Evolutionary conservation across 2,888 invertebrate genomes (phyloP).

Genomic region (Antitype chi): DNA sequence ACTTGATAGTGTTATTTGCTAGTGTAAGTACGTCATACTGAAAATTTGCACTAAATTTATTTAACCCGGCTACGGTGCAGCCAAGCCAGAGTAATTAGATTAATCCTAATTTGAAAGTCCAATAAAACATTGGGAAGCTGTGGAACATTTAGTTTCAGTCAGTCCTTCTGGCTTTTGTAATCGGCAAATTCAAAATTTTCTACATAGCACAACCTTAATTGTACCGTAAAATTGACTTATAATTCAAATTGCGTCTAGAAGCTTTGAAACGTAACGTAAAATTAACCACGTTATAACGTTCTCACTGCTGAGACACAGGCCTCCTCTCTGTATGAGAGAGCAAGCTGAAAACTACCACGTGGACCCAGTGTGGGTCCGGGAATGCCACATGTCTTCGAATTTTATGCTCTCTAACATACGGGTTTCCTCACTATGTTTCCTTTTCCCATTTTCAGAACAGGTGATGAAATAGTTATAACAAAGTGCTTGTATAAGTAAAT

Average conservation of each 20-base stretch:
- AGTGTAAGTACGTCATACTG: not conserved
- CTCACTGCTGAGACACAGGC: too few species aligned
- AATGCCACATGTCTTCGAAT: not conserved
- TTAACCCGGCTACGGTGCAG: not conserved
- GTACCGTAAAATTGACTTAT: not conserved
- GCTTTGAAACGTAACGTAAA: too few species aligned
- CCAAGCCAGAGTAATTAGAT: not conserved
- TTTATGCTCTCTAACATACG: not conserved
- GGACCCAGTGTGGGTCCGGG: not conserved
- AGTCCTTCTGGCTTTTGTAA: not conserved
- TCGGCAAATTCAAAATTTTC: not conserved
- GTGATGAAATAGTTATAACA: too few species aligned
- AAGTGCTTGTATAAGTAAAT: too few species aligned
- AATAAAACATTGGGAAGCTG: not conserved
- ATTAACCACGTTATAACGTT: too few species aligned
- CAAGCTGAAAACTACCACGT: not conserved
- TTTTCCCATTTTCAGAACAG: not conserved
- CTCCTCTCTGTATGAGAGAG: too few species aligned
- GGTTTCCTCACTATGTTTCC: not conserved
- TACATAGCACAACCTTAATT: not conserved
- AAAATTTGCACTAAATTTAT: not conserved
- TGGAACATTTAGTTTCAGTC: not conserved
- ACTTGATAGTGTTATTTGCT: constrained; percentile 17
- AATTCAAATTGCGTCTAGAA: not conserved
- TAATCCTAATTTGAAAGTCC: constrained; percentile 4